Base-by-base conservation (phyloP, 2,888 invertebrate genomes). In the Drosophila koepferae region DNA sequence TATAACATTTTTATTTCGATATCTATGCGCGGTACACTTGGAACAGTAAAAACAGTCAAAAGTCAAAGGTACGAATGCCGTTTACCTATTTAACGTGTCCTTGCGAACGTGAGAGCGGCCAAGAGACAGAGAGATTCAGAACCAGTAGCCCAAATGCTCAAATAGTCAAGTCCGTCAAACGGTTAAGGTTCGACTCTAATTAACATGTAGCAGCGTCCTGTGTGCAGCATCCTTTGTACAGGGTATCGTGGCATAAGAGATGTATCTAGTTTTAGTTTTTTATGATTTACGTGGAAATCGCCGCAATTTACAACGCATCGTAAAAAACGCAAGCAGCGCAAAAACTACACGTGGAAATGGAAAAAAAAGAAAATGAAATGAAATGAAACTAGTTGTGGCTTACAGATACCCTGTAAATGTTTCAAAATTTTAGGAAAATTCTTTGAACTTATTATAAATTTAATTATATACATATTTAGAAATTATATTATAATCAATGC, bases 211-310 rank as follows among this genome's bases (percentile, higher is more conserved):
- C 34, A 41, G 55, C 34, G 8, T 54, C 59, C 61, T 51, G n/a
- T 43, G 58, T 31, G 10, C 65, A 77, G 82, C 74, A 77, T 76
- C 64, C 68, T 77, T 31, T 1, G 31, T 49, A 51, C 63, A 60
- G 79, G 71, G 64, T 62, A 75, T 54, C 34, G 54, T n/a, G 59
- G 51, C 60, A 44, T 67, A 40, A 63, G 77, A 74, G 73, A n/a
- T 4, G 66, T 77, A 76, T 74, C 75, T 76, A 74, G 7, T 12
- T 18, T 51, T 51, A 12, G 49, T 31, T 77, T 77, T 90, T 89
- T 89, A 90, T 81, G 91, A 88, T 91, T 89, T 89, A 88, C 90
- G 75, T 82, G 86, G 90, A 89, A 89, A 86, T 83, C 74, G 84
- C 70, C 69, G 58, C 75, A 83, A 77, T 77, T 79, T 80, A 86